phyloP scores from a whole-genome alignment of 2,113 vertebrate species.

The Phoxinus phoxinus region DNA sequence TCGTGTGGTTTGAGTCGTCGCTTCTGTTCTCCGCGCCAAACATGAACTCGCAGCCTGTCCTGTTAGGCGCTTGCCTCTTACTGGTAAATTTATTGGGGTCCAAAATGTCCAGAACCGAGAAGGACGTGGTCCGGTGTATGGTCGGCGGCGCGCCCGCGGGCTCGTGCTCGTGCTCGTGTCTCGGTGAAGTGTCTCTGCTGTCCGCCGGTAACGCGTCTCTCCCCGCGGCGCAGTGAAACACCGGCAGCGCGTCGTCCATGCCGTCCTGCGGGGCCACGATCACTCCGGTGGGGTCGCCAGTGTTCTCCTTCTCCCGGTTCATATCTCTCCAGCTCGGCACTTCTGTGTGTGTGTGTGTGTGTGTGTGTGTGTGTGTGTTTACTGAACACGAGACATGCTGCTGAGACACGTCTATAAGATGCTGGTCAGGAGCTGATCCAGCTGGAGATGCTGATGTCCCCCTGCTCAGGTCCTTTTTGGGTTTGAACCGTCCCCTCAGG shows the following conservation, averaged over 20 bases:
- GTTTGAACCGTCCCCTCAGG: conserved; percentile 71
- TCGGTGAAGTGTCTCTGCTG: conserved; percentile 78
- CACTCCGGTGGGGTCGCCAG: conserved; percentile 74
- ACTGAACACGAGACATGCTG: conserved; percentile 50
- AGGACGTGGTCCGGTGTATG: conserved; percentile 90
- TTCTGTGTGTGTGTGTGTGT: no score
- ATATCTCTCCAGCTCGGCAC: conserved; percentile 59
- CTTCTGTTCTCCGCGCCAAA: conserved; percentile 68
- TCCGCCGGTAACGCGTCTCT: conserved; percentile 80
- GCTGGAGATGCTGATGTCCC: conserved; percentile 65
- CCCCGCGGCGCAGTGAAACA: conserved; percentile 74
- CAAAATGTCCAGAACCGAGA: conserved; percentile 97
- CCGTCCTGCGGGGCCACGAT: conserved; percentile 72
- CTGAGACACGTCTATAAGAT: not conserved
- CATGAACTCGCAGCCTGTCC: conserved; percentile 69
- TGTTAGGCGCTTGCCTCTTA: conserved; percentile 75
- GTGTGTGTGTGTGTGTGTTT: no score
- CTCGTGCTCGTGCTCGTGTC: conserved; percentile 79
- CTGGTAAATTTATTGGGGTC: conserved; percentile 97
- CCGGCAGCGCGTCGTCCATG: conserved; percentile 79
- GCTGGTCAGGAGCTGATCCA: conserved; percentile 63
- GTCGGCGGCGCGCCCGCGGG: conserved; percentile 70
- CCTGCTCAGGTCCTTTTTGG: conserved; percentile 70
- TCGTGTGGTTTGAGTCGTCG: conserved; percentile 68
- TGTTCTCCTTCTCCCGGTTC: conserved; percentile 81